These are phyloP conservation scores for Rynchops niger DNA, from an alignment of 2,113 vertebrate genomes.

Conservation along the genomic window DNA sequence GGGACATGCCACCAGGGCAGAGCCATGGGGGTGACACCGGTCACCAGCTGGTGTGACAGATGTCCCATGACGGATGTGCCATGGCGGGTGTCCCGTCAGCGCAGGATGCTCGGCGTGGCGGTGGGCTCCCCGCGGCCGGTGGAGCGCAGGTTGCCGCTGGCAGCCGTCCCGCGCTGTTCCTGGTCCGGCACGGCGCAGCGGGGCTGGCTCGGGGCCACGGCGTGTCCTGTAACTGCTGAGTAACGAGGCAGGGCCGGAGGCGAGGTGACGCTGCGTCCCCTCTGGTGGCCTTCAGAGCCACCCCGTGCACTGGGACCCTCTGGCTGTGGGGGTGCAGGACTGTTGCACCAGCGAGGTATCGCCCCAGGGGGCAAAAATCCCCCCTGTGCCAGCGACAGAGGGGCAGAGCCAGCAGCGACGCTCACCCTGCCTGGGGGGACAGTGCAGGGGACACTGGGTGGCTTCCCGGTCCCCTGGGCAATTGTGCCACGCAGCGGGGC, in stretches of 20 bases:
- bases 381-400: neutral
- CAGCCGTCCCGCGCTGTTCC: neutral
- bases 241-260: neutral
- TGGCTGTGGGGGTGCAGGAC: fast-evolving
- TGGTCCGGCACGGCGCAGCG: neutral
- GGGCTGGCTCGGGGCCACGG: neutral
- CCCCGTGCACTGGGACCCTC: fast-evolving
- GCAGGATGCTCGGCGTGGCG: neutral
- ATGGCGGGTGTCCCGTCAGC: fast-evolving
- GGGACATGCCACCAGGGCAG: fast-evolving
- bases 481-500: neutral
- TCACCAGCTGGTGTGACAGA: fast-evolving
- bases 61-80: fast-evolving
- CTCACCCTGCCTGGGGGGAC: neutral
- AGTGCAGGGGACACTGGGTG: fast-evolving
- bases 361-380: neutral
- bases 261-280: neutral
- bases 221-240: constrained; percentile 34
- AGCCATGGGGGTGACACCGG: fast-evolving
- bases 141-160: neutral
- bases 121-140: neutral
- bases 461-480: fast-evolving
- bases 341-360: neutral
- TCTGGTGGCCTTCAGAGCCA: fast-evolving
- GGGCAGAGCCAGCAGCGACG: neutral